Base-by-base conservation (phyloP, 30 jellyfish, hydroid and myxozoan species). In the Kudoa iwatai region DNA sequence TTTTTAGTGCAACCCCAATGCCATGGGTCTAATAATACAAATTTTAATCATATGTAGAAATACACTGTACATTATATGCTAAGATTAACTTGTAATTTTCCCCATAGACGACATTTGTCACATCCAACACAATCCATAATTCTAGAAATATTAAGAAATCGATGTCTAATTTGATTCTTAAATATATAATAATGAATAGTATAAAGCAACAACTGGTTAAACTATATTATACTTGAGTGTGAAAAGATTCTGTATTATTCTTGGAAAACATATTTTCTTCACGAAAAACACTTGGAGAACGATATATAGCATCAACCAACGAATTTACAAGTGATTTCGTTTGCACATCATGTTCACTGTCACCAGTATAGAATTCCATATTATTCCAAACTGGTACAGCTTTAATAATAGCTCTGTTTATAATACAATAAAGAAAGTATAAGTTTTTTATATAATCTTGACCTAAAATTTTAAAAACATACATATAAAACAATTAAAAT, bases 111-210 rank as follows among this genome's bases (percentile, higher is more conserved):
- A 46, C 94, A 74, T 42, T 58, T 56, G 21, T 55, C 85, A 26
- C 94, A 74, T 1, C 87, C 94, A 35, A 74, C 94, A 44, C 94
- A 74, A 23, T 74, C 88, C 87, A 74, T 61, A 15, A 74, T 74
- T 20, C 82, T 53, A 19, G 86, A 59, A 32, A 74, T 56, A 32
- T 74, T 74, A 35, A 50, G 48, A 46, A 64, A 74, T 32, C 57
- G 84, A 2, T 65, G 42, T 17, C 84, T 54, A 39, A 74, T 59
- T 42, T 55, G 87, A 19, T 62, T 87, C 94, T 74, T 25, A n/a
- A 21, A 22, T 9, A 10, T 7, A 6, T 24, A 10, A 38, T 16
- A 38, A 38, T 10, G 47, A 38, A 43, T 13, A 43, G 16, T 20
- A 7, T 17, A 13, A 12, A 10, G 9, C 21, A 38, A 13, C 47